Evolutionary conservation across 2,888 invertebrate genomes (phyloP), one percentile per base, ranked within the genome.

Genomic region (Linyphia triangularis): DNA sequence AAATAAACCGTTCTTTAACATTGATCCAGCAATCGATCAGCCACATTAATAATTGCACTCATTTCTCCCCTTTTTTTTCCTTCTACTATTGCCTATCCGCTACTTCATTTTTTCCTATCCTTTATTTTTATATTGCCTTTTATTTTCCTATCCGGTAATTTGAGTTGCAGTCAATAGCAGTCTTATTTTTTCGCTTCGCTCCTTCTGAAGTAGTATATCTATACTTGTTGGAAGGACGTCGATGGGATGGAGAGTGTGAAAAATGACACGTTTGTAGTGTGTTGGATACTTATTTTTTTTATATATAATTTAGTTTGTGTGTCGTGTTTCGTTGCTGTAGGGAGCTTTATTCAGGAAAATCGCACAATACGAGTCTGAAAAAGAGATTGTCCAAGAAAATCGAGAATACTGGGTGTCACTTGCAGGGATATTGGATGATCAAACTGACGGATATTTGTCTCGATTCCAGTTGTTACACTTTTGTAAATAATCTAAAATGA

Each of bases 141-240:
- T 81, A 81, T 81, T 73, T n/a, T 73, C 72, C 83, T 73, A 73
- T 73, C 73, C 73, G 73, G 83, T 84, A 73, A 84, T 84, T 75
- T 75, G 83, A 84, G 83, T 67, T 61, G 43, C 83, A 51, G 83
- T 84, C 83, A 84, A 84, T 84, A 75, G 73, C 73, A 84, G 65
- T 75, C 51, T 37, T 28, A 59, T 61, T 61, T 65, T 57, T 30
- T 30, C 7, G 28, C 28, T 30, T 51, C 43, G 24, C 19, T 40
- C 24, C 43, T 26, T n/a, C 40, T 40, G n/a, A 33, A 13, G 22
- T 22, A 73, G 57, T 30, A 30, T 79, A 43, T 30, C 67, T 65
- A 67, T 43, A 40, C 67, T 65, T 79, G 59, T 43, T 33, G 67
- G 43, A 43, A 40, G 19, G 26, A 51, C 79, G 19, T 65, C 67